Percentiles rank a stretch among this genome's conserved stretches.
Evolutionary conservation across 2,113 vertebrate genomes (phyloP).

Genomic region (Limanda limanda): DNA sequence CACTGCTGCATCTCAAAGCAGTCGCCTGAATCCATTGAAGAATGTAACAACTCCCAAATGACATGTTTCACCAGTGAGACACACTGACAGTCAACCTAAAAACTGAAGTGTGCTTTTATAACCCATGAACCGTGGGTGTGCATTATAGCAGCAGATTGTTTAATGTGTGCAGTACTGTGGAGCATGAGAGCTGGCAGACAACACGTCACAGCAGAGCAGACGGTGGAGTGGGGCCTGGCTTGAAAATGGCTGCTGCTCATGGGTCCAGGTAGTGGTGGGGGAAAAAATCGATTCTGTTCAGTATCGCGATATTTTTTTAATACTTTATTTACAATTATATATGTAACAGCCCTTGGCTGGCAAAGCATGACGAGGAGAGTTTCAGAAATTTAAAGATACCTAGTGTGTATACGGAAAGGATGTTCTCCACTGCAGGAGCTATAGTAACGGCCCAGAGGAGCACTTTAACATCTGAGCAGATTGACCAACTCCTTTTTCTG

Average conservation of each 20-base stretch:
- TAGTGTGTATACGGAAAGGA: too few relatives aligned
- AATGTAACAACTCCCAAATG: not conserved
- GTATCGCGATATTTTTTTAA: too few relatives aligned
- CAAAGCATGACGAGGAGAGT: too few relatives aligned
- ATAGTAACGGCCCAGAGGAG: too few relatives aligned
- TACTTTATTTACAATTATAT: too few relatives aligned
- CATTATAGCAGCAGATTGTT: not conserved
- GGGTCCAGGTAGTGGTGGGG: not conserved
- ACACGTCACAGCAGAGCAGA: not conserved
- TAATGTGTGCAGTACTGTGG: not conserved
- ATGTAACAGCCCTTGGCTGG: too few relatives aligned
- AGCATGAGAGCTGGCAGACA: not conserved
- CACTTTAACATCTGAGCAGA: too few relatives aligned
- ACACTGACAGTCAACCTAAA: not conserved
- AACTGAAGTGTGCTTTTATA: not conserved
- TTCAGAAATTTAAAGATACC: too few relatives aligned
- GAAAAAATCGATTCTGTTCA: too few relatives aligned
- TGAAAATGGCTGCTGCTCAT: not conserved
- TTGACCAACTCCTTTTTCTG: too few relatives aligned
- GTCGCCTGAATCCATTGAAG: not conserved
- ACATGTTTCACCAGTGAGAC: not conserved
- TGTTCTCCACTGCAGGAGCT: too few relatives aligned
- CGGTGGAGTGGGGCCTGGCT: not conserved
- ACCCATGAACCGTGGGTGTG: not conserved
- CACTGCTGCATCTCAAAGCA: conserved; percentile 17